These are phyloP conservation scores for Amblyteles armatorius DNA, from an alignment of 2,888 invertebrate genomes.

Conservation along the genomic window DNA sequence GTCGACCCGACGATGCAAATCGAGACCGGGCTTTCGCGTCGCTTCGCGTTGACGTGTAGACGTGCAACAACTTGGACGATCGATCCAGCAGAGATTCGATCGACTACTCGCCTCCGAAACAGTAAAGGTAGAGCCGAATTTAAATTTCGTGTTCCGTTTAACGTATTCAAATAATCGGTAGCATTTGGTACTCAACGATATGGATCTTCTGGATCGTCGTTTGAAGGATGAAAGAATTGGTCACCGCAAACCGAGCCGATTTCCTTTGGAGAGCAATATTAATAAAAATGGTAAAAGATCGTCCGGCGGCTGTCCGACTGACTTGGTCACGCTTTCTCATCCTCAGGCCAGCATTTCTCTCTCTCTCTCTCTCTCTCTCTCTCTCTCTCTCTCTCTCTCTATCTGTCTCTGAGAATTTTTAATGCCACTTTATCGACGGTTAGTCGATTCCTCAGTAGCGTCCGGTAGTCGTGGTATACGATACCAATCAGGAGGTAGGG, in stretches of 20 bases:
- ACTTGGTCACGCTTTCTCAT: constrained; percentile 32
- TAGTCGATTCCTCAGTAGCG: constrained; percentile 40
- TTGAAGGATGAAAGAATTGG: constrained; percentile 30
- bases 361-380: too few relatives aligned
- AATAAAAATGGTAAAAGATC: constrained; percentile 45
- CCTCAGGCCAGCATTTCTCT: neutral
- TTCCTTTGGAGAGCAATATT: constrained; percentile 28
- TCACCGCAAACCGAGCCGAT: constrained; percentile 9
- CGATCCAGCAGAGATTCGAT: constrained; percentile 54
- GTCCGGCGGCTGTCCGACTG: constrained; percentile 20
- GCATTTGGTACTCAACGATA: constrained; percentile 64
- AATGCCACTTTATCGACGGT: constrained; percentile 13
- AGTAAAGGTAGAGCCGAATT: constrained; percentile 46
- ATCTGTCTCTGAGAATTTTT: constrained; percentile 18
- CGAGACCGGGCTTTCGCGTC: constrained; percentile 49
- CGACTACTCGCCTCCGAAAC: constrained; percentile 26
- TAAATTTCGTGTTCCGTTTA: constrained; percentile 52
- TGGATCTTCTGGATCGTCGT: constrained; percentile 43
- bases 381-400: neutral
- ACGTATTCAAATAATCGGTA: constrained; percentile 62
- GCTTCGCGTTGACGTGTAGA: constrained; percentile 27
- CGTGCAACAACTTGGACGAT: neutral
- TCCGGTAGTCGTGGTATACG: constrained; percentile 39
- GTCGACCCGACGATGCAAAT: constrained; percentile 61
- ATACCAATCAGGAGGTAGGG: constrained; percentile 37